Percentiles rank a stretch among this genome's conserved stretches.
phyloP scores from a whole-genome alignment of 2,888 invertebrate species.

The Brachyptera risi region DNA sequence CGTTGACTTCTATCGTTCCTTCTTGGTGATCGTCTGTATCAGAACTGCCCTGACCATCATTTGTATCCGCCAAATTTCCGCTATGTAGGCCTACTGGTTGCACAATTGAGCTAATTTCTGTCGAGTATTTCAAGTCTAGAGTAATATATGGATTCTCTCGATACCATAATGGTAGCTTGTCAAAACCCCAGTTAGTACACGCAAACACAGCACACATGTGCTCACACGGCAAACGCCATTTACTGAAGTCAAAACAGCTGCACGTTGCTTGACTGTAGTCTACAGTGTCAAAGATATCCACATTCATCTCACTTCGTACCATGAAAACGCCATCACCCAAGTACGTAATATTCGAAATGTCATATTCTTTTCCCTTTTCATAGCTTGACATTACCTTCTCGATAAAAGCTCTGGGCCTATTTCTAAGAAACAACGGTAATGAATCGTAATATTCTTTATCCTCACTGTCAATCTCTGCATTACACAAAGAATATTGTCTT shows the following conservation, averaged over 20 bases:
- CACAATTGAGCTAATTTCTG: too few species aligned
- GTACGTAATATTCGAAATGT: neutral
- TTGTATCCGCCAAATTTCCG: too few species aligned
- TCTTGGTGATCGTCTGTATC: too few species aligned
- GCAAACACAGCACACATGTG: conserved; percentile 20
- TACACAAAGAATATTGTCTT: neutral
- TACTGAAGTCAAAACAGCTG: conserved; percentile 2
- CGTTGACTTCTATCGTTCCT: too few species aligned
- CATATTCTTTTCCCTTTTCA: neutral
- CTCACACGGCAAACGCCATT: conserved; percentile 2
- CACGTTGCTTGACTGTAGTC: conserved; percentile 4
- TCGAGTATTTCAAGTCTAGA: neutral
- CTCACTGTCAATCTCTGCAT: neutral
- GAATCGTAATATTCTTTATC: neutral
- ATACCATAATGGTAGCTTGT: conserved; percentile 2
- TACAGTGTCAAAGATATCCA: neutral
- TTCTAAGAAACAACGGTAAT: neutral
- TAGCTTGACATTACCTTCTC: neutral
- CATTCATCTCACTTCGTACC: neutral
- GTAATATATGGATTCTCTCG: conserved; percentile 4
- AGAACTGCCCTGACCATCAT: too few species aligned
- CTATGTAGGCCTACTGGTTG: too few species aligned
- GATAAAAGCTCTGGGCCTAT: neutral
- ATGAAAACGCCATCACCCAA: conserved; percentile 10
- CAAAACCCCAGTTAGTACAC: neutral